Evolutionary conservation across 2,797 vertebrate genomes (phyloP).

Genomic region (Peromyscus eremicus): DNA sequence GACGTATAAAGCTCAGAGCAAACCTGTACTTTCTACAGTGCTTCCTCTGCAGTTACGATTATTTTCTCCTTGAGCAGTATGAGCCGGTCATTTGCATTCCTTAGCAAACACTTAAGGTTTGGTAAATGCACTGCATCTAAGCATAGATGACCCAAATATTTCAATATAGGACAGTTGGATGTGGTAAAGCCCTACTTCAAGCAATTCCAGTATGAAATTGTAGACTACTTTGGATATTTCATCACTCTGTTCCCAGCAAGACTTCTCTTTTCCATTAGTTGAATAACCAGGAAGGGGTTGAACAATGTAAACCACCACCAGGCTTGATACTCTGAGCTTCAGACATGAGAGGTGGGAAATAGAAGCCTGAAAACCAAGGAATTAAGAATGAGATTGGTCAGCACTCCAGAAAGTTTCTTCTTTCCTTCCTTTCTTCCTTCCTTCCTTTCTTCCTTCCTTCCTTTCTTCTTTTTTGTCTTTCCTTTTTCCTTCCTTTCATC

Average conservation of each 20-base stretch:
- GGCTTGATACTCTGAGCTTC: not conserved
- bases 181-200: not conserved
- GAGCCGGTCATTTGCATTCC: not conserved
- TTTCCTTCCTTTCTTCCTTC: not conserved
- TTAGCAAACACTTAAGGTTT: not conserved
- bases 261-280: conserved; percentile 5
- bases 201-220: not conserved
- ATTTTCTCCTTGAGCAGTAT: not conserved
- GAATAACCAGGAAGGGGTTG: not conserved
- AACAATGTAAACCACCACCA: not conserved
- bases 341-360: not conserved
- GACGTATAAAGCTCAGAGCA: not conserved
- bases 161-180: not conserved
- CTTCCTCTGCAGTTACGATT: not conserved
- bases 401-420: not conserved
- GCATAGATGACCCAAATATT: not conserved
- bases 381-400: not conserved
- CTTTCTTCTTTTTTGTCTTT: not conserved
- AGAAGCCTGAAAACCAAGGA: not conserved
- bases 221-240: not conserved
- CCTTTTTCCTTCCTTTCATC: not conserved
- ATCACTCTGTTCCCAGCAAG: not conserved
- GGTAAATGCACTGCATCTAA: not conserved
- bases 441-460: not conserved
- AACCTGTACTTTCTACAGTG: not conserved